Percentiles rank a stretch among this genome's conserved stretches.
These are phyloP conservation scores for Uropetala carovei DNA, from an alignment of 2,888 invertebrate genomes.

Conservation along the genomic window DNA sequence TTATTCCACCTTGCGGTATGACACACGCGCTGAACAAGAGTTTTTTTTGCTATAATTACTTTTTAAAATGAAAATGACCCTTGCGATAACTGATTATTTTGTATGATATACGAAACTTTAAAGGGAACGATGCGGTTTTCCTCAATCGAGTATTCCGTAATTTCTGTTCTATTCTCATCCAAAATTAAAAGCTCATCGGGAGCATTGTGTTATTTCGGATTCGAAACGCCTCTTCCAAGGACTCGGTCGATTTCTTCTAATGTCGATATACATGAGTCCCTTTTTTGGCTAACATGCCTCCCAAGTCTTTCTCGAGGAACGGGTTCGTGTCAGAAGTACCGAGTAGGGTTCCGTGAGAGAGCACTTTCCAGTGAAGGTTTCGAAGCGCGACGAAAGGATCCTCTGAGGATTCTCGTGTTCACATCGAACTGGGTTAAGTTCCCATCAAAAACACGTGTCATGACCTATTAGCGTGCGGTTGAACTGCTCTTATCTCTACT, in stretches of 20 bases:
- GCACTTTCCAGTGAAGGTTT: not conserved
- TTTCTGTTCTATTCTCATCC: too few relatives aligned
- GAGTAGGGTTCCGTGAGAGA: not conserved
- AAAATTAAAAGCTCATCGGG: too few relatives aligned
- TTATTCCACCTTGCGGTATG: too few relatives aligned
- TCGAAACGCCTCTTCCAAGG: not conserved
- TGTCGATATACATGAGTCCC: not conserved
- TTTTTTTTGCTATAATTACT: too few relatives aligned
- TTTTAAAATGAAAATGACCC: too few relatives aligned
- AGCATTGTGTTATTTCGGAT: not conserved
- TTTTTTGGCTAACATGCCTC: not conserved
- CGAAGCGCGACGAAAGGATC: not conserved
- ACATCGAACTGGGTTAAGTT: slow-evolving; percentile 28
- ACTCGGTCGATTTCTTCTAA: not conserved
- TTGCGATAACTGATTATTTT: too few relatives aligned
- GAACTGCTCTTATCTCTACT: not conserved
- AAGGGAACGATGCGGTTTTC: too few relatives aligned
- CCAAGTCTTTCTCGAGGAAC: not conserved
- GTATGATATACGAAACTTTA: too few relatives aligned
- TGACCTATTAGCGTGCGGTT: not conserved
- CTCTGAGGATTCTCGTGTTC: not conserved
- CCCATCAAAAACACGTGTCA: slow-evolving; percentile 12
- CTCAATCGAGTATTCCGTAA: too few relatives aligned
- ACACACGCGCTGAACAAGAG: too few relatives aligned
- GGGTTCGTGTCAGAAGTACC: not conserved